Percentiles rank a stretch among this genome's conserved stretches.
Evolutionary conservation across 2,888 invertebrate genomes (phyloP).

Genomic region (Acronicta psi): DNA sequence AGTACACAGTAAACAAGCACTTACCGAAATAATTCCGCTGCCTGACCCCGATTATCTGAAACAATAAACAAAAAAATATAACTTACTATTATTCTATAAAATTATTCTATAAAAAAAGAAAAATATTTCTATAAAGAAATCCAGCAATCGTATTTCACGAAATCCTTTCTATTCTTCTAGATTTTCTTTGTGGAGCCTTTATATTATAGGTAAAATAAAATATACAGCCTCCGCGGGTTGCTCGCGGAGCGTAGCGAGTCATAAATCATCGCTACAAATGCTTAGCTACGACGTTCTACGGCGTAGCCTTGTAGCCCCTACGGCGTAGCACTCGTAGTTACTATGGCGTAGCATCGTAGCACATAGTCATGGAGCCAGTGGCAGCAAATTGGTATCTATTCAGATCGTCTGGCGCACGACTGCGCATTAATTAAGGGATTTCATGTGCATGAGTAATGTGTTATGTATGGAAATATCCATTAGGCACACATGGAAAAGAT

Average conservation of each 20-base stretch:
- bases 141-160: constrained; percentile 17
- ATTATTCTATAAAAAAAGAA: neutral
- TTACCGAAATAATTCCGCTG: constrained; percentile 27
- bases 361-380: constrained; percentile 39
- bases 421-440: constrained; percentile 42
- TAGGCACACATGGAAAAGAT: neutral
- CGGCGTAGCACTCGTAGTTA: constrained; percentile 29
- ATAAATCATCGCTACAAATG: constrained; percentile 48
- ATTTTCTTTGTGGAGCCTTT: constrained; percentile 33
- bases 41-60: constrained; percentile 21
- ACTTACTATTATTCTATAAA: neutral
- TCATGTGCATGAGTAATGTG: constrained; percentile 11
- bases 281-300: constrained; percentile 33
- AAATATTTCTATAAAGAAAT: constrained; percentile 5
- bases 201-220: constrained; percentile 42
- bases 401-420: constrained; percentile 26
- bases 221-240: constrained; percentile 40
- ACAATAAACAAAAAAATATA: constrained; percentile 7
- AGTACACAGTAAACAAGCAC: constrained; percentile 1
- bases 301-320: constrained; percentile 40
- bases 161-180: constrained; percentile 25
- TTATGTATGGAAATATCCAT: constrained; percentile 16
- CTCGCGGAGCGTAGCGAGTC: constrained; percentile 17
- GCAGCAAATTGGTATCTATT: constrained; percentile 40
- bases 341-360: constrained; percentile 22